Evolutionary conservation across 1,140 invertebrate species (phyloP), one percentile per base, ranked within the genome.

Genomic region (Nylanderia fulva): DNA sequence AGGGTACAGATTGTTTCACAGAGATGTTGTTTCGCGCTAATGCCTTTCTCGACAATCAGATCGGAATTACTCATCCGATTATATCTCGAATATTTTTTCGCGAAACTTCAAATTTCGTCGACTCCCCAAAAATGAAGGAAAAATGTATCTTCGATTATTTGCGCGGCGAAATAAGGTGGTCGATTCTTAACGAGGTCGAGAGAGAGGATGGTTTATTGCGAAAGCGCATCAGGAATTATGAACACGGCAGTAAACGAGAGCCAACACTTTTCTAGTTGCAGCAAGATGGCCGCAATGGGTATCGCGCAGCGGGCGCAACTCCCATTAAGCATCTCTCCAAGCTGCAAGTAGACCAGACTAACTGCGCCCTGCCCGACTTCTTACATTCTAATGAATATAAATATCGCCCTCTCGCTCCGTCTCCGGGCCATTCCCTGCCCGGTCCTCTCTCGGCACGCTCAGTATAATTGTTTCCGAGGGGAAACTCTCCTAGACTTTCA

Each of bases 371-470:
- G n/a, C 29, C 48, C 18, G 89, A 64, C 85, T 91, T 91, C 90
- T 91, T 91, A 90, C 85, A 88, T 91, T 86, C 86, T 90, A 91
- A 91, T 91, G 89, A 91, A 91, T 91, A 91, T 90, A 89, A 91
- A 91, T 91, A 91, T 90, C 83, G 27, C 66, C 2, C 74, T 56
- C 24, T 85, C 71, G 33, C 68, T 54, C 52, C 64, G 54, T 18
- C 77, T 18, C 77, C 58, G 54, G 39, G 7, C 6, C 54, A 18
- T 5, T 15, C 27, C 18, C 8, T 45, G n/a, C 24, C 7, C 7
- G 39, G 52, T 24, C 60, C 13, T 13, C 29, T 54, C 13, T 13
- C 29, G 45, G 21, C 29, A 33, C 27, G 63, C 56, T 60, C 68
- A 54, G 84, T 88, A 85, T 91, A 91, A 91, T 91, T 91, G 86